phyloP scores from a whole-genome alignment of 2,113 vertebrate species.

The Probosciger aterrimus region DNA sequence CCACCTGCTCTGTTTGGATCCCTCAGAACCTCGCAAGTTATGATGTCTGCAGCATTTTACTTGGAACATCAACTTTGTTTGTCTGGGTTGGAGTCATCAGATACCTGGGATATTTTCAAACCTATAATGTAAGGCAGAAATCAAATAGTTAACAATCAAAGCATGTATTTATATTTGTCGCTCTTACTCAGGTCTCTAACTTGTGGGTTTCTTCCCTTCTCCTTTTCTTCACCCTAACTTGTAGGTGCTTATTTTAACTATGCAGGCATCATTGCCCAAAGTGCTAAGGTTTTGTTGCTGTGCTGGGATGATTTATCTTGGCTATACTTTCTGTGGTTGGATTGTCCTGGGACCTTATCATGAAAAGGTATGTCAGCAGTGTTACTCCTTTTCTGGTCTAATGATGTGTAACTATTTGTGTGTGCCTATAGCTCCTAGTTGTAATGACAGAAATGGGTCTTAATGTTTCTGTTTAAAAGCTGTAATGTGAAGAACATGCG shows the following conservation, averaged over 20 bases:
- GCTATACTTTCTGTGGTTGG: conserved; percentile 97
- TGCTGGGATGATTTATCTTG: conserved; percentile 97
- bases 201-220: neutral
- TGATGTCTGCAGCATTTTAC: conserved; percentile 94
- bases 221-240: neutral
- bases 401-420: neutral
- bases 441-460: neutral
- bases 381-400: neutral
- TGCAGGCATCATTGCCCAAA: conserved; percentile 91
- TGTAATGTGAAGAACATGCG: neutral
- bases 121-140: conserved; percentile 88
- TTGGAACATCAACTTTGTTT: conserved; percentile 91
- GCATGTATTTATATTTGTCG: neutral
- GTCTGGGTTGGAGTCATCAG: conserved; percentile 95
- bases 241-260: conserved; percentile 94
- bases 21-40: conserved; percentile 89
- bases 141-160: neutral
- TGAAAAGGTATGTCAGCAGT: conserved; percentile 82
- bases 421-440: neutral
- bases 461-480: neutral
- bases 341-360: conserved; percentile 95
- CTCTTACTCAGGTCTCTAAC: neutral
- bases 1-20: conserved; percentile 7
- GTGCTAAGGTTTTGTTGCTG: conserved; percentile 95
- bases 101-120: conserved; percentile 96